Conservation (phyloP, 2,888 invertebrate genomes). For the Dasypogon diadema region DNA sequence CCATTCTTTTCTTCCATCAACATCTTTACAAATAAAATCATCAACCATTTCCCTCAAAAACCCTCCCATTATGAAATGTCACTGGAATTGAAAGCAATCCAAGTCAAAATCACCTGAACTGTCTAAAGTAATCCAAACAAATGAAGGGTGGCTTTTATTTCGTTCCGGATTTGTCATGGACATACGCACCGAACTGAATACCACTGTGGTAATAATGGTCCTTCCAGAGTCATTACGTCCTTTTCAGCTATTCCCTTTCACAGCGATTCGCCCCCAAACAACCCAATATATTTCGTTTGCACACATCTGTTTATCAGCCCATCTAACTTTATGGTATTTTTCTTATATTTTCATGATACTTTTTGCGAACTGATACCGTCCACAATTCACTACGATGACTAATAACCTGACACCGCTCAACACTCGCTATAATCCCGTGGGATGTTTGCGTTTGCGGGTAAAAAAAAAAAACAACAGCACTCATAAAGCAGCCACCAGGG, state of each 20-base stretch:
- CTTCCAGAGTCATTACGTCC: not conserved
- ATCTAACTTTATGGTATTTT: conserved; percentile 23
- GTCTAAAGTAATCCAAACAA: conserved; percentile 26
- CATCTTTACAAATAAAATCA: no score
- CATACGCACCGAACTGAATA: conserved; percentile 11
- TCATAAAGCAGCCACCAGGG: conserved; percentile 73
- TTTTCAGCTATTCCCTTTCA: no score
- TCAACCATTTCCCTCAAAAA: no score
- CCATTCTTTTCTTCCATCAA: no score
- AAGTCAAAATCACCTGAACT: conserved; percentile 5
- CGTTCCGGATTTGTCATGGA: conserved; percentile 9
- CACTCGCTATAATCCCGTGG: not conserved
- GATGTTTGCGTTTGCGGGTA: not conserved
- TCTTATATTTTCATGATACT: conserved; percentile 46
- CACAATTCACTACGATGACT: conserved; percentile 30
- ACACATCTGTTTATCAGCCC: not conserved
- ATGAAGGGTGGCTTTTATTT: conserved; percentile 18
- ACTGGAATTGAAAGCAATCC: conserved; percentile 5
- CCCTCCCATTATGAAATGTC: conserved; percentile 1
- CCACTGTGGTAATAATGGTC: not conserved
- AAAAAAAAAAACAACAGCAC: conserved; percentile 67
- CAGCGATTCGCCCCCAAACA: no score
- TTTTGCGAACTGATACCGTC: conserved; percentile 29
- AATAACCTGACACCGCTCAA: conserved; percentile 14
- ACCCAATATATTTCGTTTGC: not conserved